A percentile compares a stretch with the other conserved stretches of the same genome.
Evolutionary conservation across 1,140 invertebrate genomes (phyloP).

Genomic region (Alviniconcha marisindica): DNA sequence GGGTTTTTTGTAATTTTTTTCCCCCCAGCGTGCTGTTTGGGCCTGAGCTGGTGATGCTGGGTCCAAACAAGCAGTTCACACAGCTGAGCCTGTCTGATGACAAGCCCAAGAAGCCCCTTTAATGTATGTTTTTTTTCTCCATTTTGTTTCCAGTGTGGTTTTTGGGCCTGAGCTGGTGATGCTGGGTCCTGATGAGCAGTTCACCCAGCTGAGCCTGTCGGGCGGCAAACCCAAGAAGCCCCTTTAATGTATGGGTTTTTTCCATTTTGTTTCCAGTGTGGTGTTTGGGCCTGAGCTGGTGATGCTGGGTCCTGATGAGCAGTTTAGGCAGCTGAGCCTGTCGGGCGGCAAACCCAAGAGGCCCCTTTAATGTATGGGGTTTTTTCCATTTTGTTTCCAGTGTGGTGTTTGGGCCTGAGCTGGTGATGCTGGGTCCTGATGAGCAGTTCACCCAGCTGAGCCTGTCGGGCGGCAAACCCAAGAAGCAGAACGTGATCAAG

Average conservation of each 20-base stretch:
- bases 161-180: slow-evolving; percentile 80
- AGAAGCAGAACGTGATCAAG: slow-evolving; percentile 78
- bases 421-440: slow-evolving; percentile 80
- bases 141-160: slow-evolving; percentile 72
- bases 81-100: slow-evolving; percentile 78
- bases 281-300: slow-evolving; percentile 79
- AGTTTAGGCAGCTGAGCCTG: slow-evolving; percentile 78
- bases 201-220: slow-evolving; percentile 78
- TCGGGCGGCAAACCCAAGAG: slow-evolving; percentile 79
- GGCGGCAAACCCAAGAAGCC: slow-evolving; percentile 79
- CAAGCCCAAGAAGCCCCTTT: slow-evolving; percentile 78
- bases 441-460: slow-evolving; percentile 79
- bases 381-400: slow-evolving; percentile 58
- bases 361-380: slow-evolving; percentile 56
- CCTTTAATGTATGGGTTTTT: too few species aligned
- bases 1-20: slow-evolving; percentile 41
- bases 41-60: slow-evolving; percentile 79
- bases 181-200: slow-evolving; percentile 80
- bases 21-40: slow-evolving; percentile 79
- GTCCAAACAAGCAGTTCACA: slow-evolving; percentile 80
- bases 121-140: not conserved
- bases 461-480: slow-evolving; percentile 78
- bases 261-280: slow-evolving; percentile 73
- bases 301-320: slow-evolving; percentile 79
- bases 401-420: slow-evolving; percentile 79